Evolutionary conservation across 2,888 invertebrate genomes (phyloP), one percentile per base, ranked within the genome.

Genomic region (Tupiocoris notatus): DNA sequence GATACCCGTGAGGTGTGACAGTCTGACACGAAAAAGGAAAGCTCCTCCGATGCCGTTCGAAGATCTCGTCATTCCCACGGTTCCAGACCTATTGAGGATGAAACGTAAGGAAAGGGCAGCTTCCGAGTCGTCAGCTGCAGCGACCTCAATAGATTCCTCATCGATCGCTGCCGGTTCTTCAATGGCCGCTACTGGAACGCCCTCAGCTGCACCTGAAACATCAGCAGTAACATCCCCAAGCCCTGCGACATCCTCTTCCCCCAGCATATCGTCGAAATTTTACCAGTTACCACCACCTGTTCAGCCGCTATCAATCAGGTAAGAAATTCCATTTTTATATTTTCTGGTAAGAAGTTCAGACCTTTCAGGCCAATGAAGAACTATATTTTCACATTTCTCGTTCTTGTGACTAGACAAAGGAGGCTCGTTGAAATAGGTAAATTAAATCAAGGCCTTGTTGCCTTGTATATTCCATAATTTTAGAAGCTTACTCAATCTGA

Each of bases 81-180:
- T 90, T 81, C 86, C 89, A 1, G 89, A 89, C 80, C 84, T 90
- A 77, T 82, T 90, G 57, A 86, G 87, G 79, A 84, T 90, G 81
- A 89, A 88, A 82, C 86, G 86, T 77, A 87, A 83, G 84, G 87
- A 83, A 84, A 89, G 83, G 80, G 39, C 56, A 20, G 18, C 39
- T 16, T 73, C 73, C 1, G 73, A 62, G 9, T 63, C 73, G 22
- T 39, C 54, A 1, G 54, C 24, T n/a, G n/a, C n/a, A n/a, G n/a
- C n/a, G n/a, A n/a, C n/a, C n/a, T n/a, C n/a, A n/a, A n/a, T n/a
- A n/a, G n/a, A n/a, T n/a, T n/a, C 1, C 81, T 80, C 61, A 86
- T 81, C 71, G 12, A 12, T 12, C 39, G 39, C 12, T 39, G 6
- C 39, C 39, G 12, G 79, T 74, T 7, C 80, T 80, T 59, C 59